Base-by-base conservation (phyloP, 2,888 invertebrate species). In the Homarus gammarus region DNA sequence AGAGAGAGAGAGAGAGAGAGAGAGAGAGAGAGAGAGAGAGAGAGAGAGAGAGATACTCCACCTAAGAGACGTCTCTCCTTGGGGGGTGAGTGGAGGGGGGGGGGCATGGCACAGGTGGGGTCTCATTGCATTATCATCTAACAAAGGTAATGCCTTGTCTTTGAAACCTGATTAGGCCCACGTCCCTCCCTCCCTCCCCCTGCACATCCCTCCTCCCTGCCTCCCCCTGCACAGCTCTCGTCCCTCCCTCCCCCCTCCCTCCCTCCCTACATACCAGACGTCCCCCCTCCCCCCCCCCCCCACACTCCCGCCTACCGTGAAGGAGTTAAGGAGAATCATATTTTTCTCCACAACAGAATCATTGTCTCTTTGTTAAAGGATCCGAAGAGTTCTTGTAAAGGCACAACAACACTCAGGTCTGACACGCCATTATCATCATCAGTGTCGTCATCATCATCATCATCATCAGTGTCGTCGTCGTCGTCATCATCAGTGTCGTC, bases 111-210 rank as follows among this genome's bases (percentile, higher is more conserved):
- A 40, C 33, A 49, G 56, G 61, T 72, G 18, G 81, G 36, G 56
- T 75, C 33, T 81, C n/a, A 87, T 87, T 70, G 77, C 72, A 56
- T 87, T 81, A 87, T 81, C 79, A 40, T 49, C 81, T 81, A 79
- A 87, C 87, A 87, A 87, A 81, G 81, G 81, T 70, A 81, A 87
- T 72, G 79, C 72, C 72, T 73, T 77, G 72, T 77, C 72, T 81
- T 51, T 81, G 87, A 61, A 87, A 87, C 81, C n/a, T 75, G 87
- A 87, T 81, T 87, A 81, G 38, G 56, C n/a, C 51, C 27, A n/a
- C 38, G 27, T 61, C 68, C 31, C 68, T 44, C 64, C 27, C 40
- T 81, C 81, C 27, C 38, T 64, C 64, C 36, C 27, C 64, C 15
- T 61, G 18, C 79, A 38, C 64, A n/a, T 38, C 81, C 31, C n/a